Evolutionary conservation across 2,797 vertebrate species (phyloP).

Genomic region (Danio aesculapii): DNA sequence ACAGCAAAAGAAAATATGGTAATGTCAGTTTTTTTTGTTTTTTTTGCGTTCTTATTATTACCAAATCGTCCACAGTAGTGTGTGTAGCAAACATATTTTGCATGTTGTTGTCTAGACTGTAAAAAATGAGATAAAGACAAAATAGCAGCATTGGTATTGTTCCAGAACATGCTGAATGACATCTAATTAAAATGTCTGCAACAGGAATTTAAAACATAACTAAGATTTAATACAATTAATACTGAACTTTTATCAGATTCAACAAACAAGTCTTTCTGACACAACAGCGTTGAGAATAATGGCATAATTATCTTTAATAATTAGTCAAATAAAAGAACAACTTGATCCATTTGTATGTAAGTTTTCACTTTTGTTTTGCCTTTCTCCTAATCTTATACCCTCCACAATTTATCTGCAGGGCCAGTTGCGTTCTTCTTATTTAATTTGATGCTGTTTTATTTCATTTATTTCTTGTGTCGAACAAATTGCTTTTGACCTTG

Average conservation of each 20-base stretch:
- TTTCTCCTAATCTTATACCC: slow-evolving; percentile 44
- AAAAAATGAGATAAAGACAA: background rate
- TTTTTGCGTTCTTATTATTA: no score
- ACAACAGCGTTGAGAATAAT: slow-evolving; percentile 72
- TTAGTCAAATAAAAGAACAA: slow-evolving; percentile 76
- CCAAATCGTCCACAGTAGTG: no score
- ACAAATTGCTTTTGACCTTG: slow-evolving; percentile 82
- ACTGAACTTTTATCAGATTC: background rate
- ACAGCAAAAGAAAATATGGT: no score
- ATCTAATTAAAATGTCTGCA: background rate
- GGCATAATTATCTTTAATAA: slow-evolving; percentile 73
- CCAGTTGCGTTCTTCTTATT: slow-evolving; percentile 76
- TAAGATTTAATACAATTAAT: background rate
- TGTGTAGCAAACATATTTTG: background rate
- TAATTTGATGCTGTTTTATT: slow-evolving; percentile 79
- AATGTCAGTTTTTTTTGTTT: no score
- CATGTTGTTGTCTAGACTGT: slow-evolving; percentile 11
- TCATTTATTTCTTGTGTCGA: slow-evolving; percentile 79
- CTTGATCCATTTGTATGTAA: slow-evolving; percentile 77
- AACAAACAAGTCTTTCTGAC: slow-evolving; percentile 57
- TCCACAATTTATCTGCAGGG: slow-evolving; percentile 70
- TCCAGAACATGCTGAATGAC: background rate
- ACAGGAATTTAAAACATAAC: background rate
- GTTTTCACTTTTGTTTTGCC: slow-evolving; percentile 62
- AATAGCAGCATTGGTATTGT: background rate